Percentiles rank a stretch among this genome's conserved stretches.
Conservation (phyloP, 2,113 vertebrate species). For the Gorilla gorilla region DNA sequence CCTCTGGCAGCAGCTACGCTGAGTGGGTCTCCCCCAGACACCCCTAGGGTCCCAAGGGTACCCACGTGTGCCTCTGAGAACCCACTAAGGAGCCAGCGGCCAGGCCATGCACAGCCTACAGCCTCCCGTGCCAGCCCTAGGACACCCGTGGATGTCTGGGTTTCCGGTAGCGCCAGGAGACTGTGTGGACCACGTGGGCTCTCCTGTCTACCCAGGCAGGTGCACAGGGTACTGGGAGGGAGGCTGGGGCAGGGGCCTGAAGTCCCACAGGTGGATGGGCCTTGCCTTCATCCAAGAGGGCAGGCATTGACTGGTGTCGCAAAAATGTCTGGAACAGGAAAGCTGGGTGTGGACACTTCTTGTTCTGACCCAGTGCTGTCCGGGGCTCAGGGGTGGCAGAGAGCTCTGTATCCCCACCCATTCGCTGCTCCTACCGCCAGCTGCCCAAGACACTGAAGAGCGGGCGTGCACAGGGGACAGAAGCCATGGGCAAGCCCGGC, state of each 20-base stretch:
- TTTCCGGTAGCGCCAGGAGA: neutral
- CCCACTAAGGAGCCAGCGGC: neutral
- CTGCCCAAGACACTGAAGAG: neutral
- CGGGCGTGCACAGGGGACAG: neutral
- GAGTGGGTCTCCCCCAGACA: neutral
- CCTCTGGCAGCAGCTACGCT: neutral
- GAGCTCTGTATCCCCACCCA: neutral
- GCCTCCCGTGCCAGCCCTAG: neutral
- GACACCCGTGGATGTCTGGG: neutral
- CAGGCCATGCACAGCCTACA: rapidly evolving
- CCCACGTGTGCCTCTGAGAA: neutral
- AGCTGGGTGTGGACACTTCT: neutral
- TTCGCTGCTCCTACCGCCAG: neutral
- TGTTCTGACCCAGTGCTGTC: neutral
- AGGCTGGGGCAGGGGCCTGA: neutral
- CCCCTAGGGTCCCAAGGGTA: neutral
- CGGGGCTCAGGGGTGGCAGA: neutral
- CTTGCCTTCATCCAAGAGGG: neutral
- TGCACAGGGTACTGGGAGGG: neutral
- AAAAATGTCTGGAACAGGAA: neutral
- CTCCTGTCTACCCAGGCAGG: neutral
- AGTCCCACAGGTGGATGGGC: neutral
- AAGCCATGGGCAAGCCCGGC: rapidly evolving
- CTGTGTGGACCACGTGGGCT: too few species aligned
- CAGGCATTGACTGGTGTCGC: too few species aligned